These are phyloP conservation scores for Axis porcinus DNA, from an alignment of 2,113 vertebrate genomes.

Conservation along the genomic window DNA sequence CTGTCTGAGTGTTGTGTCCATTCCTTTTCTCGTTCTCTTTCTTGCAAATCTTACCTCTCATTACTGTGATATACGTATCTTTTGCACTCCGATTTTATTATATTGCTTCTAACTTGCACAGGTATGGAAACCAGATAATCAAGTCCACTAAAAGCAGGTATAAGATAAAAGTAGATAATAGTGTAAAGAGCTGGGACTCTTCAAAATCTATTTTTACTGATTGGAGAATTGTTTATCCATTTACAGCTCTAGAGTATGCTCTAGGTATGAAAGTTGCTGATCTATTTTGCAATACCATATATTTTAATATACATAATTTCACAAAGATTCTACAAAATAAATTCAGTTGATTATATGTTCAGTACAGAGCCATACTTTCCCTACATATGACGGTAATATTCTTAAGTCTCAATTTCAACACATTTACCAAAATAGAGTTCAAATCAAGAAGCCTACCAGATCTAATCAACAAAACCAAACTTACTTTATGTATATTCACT, in stretches of 20 bases:
- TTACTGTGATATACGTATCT: background rate
- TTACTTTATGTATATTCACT: background rate
- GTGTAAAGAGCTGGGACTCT: background rate
- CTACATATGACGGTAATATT: conserved; percentile 18
- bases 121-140: background rate
- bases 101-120: background rate
- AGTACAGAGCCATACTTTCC: background rate
- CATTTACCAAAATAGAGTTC: conserved; percentile 35
- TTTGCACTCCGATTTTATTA: background rate
- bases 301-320: conserved; percentile 4
- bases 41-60: background rate
- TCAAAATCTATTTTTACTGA: conserved; percentile 9
- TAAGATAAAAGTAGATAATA: background rate
- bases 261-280: background rate
- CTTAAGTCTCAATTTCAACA: conserved; percentile 35
- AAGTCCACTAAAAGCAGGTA: background rate
- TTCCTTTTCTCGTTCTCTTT: background rate
- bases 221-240: background rate
- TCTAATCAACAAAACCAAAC: background rate
- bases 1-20: background rate
- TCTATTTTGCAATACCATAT: background rate
- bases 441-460: background rate
- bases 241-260: background rate
- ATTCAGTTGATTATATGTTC: conserved; percentile 35
- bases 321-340: background rate